Evolutionary conservation across 2,113 vertebrate genomes (phyloP), one percentile per base, ranked within the genome.

Genomic region (Rhynchopsitta pachyrhyncha): DNA sequence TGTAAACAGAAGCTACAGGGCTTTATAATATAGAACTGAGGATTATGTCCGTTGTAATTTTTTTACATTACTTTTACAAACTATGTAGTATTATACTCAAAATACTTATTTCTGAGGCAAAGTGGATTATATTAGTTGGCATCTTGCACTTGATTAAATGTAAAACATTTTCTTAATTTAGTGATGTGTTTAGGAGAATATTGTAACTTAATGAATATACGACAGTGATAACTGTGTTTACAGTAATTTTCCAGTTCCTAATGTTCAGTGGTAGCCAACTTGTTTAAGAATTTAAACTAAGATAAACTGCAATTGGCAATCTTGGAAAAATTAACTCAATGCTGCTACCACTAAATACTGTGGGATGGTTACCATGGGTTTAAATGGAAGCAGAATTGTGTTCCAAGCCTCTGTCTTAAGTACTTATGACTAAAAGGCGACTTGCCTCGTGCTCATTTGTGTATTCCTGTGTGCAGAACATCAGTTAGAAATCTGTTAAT

Each of bases 371-470:
- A 70, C 70, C 16, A 27, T 49, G 71, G 67, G 47, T 94, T 96
- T 95, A 82, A 88, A 91, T 41, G 67, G 95, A 84, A 96, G 88
- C 82, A 91, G 94, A 86, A 92, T 85, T 90, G 71, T 94, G 93
- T 92, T 95, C 80, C 85, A 95, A 92, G 66, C 80, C 93, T 96
- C 71, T 96, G 86, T 94, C 88, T 97, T 96, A 93, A 85, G 68
- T 86, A 94, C 79, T 94, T 97, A 82, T 0, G 70, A 97, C 86
- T 92, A 94, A 97, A 97, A 97, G 97, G 97, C 97, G 97, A 71
- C 97, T 97, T 97, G 97, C 97, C 97, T 97, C 96, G 85, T 93
- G 82, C 82, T 96, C 59, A 50, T 82, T 92, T 92, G 69, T 85
- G 86, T 91, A 90, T 82, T 77, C 73, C 55, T 88, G 73, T 88